phyloP scores from a whole-genome alignment of 2,797 vertebrate species.

The Lepilemur ruficaudatus region DNA sequence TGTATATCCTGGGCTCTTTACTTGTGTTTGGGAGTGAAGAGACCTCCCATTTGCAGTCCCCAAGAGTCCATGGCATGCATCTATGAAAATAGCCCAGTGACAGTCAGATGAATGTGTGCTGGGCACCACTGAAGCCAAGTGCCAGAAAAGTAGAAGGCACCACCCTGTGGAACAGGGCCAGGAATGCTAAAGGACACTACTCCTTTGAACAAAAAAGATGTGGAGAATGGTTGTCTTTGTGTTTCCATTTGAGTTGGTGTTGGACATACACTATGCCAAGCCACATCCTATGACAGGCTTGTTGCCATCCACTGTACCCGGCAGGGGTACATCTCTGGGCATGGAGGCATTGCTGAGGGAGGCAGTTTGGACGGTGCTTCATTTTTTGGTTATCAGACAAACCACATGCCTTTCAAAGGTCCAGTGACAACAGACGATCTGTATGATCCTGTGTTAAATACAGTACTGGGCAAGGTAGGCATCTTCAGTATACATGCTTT shows the following conservation, averaged over 20 bases:
- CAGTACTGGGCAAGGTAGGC: neutral
- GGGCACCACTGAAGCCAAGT: neutral
- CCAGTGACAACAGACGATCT: neutral
- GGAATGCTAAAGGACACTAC: neutral
- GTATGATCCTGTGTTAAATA: neutral
- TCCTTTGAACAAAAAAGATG: conserved; percentile 54
- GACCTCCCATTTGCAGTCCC: conserved; percentile 16
- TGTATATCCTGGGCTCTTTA: neutral
- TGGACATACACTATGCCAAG: conserved; percentile 14
- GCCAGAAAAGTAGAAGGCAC: conserved; percentile 15
- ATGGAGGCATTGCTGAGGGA: neutral
- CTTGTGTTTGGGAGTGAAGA: neutral
- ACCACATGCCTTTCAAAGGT: neutral
- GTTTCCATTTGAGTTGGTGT: conserved; percentile 8
- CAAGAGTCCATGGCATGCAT: neutral
- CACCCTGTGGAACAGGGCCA: neutral
- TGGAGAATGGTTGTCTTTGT: conserved; percentile 10
- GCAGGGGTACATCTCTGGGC: conserved; percentile 1
- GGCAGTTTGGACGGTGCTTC: neutral
- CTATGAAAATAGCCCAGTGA: neutral
- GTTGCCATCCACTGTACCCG: neutral
- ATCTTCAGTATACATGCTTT: neutral
- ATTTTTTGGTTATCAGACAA: conserved; percentile 9
- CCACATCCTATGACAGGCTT: neutral
- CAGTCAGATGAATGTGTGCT: conserved; percentile 11